A percentile compares a stretch with the other conserved stretches of the same genome.
phyloP scores from a whole-genome alignment of 2,797 vertebrate species.

The Poecilia picta region DNA sequence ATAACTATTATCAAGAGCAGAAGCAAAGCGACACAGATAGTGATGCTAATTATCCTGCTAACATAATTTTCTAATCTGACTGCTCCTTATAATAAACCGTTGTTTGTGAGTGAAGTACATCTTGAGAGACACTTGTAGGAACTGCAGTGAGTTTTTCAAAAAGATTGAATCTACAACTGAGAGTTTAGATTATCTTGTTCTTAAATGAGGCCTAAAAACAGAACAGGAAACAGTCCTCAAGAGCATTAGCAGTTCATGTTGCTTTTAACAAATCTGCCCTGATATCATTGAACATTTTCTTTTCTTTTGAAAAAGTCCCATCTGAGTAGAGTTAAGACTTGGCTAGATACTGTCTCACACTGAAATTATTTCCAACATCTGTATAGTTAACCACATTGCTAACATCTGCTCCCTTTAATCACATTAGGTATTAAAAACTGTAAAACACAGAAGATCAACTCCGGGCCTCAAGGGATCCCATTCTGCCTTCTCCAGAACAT shows the following conservation, averaged over 20 bases:
- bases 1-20: slow-evolving; percentile 50
- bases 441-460: background rate
- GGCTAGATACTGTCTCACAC: slow-evolving; percentile 12
- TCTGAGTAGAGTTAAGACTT: background rate
- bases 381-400: background rate
- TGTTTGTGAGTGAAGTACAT: slow-evolving; percentile 51
- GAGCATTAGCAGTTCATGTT: slow-evolving; percentile 26
- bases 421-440: slow-evolving; percentile 19
- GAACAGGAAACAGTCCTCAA: slow-evolving; percentile 20
- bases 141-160: slow-evolving; percentile 34
- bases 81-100: slow-evolving; percentile 56
- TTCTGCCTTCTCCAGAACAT: background rate
- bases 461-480: background rate
- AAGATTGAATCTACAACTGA: slow-evolving; percentile 10
- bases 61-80: slow-evolving; percentile 58
- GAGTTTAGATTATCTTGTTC: slow-evolving; percentile 26
- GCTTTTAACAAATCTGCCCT: slow-evolving; percentile 23
- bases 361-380: slow-evolving; percentile 27
- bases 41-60: slow-evolving; percentile 60
- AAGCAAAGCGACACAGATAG: slow-evolving; percentile 35
- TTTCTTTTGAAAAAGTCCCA: slow-evolving; percentile 21
- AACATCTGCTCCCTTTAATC: slow-evolving; percentile 16
- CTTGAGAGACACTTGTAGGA: slow-evolving; percentile 53
- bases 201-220: slow-evolving; percentile 36
- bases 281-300: slow-evolving; percentile 3